Evolutionary conservation across 2,113 vertebrate genomes (phyloP), one percentile per base, ranked within the genome.

Genomic region (Sterna hirundo): DNA sequence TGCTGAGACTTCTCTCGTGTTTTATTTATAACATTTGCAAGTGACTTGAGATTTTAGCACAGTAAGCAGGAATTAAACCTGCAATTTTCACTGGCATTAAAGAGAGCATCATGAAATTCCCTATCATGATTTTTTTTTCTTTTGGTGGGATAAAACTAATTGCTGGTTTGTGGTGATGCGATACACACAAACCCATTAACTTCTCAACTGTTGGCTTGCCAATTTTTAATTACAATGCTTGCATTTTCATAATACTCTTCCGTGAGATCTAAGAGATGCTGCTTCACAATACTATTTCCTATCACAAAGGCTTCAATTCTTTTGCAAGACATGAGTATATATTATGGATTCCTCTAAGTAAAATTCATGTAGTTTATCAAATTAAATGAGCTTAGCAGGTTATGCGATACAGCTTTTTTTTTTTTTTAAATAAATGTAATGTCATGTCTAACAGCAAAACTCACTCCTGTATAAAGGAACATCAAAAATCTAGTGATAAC

Each of bases 241-340:
- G 19, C 26, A 55, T 92, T 85, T 66, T 57, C 29, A 3, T 49
- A 23, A 34, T 10, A 17, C 17, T 77, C 19, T 69, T 86, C 38
- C 38, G 15, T 3, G 26, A 86, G 18, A 27, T 47, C 38, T 42
- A 72, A 52, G 19, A 21, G 9, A 25, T 11, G 5, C 5, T 47
- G 54, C 61, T 94, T 88, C 61, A 78, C 29, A 92, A 60, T 47
- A 40, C 2, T 3, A 74, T 13, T 58, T 88, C 86, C 95, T 71
- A 91, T 77, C 71, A 95, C 94, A 97, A 97, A 96, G 96, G 89
- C 95, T 97, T 96, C 49, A 9, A 18, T 69, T 70, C 42, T 79
- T 90, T 89, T 60, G 87, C 78, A 55, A 91, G 91, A 5, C 69
- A 93, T 36, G 81, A 95, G 75, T 89, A 74, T 3, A 25, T 42